Evolutionary conservation across 2,888 invertebrate genomes (phyloP).

Genomic region (Harpagoxenus sublaevis): DNA sequence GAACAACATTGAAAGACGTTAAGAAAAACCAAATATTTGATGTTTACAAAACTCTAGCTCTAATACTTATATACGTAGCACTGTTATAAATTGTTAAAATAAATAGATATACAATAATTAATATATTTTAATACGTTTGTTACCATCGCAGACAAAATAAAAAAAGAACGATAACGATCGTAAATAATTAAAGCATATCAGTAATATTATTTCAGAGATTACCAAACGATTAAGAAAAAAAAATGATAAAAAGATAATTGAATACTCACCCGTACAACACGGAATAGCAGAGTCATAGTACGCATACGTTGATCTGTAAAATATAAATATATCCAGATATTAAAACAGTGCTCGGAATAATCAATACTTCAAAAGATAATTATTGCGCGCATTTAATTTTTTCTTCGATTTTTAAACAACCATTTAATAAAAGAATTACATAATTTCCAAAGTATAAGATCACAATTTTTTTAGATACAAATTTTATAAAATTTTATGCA

Average conservation of each 20-base stretch:
- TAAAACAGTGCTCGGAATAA: neutral
- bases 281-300: neutral
- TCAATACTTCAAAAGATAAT: neutral
- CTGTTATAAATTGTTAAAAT: too few relatives aligned
- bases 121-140: neutral
- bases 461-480: neutral
- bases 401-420: neutral
- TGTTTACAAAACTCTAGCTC: neutral
- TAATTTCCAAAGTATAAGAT: neutral
- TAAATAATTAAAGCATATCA: neutral
- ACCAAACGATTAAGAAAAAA: neutral
- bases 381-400: neutral
- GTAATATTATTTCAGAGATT: neutral
- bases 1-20: neutral
- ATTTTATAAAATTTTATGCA: neutral
- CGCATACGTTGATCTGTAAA: neutral
- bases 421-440: neutral
- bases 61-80: neutral
- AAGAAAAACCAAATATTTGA: neutral
- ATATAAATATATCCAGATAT: neutral
- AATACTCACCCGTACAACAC: neutral
- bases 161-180: neutral
- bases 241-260: slow-evolving; percentile 7
- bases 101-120: neutral
- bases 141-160: neutral